Evolutionary conservation across 2,113 vertebrate genomes (phyloP), one percentile per base, ranked within the genome.

Genomic region (Hassar affinis): DNA sequence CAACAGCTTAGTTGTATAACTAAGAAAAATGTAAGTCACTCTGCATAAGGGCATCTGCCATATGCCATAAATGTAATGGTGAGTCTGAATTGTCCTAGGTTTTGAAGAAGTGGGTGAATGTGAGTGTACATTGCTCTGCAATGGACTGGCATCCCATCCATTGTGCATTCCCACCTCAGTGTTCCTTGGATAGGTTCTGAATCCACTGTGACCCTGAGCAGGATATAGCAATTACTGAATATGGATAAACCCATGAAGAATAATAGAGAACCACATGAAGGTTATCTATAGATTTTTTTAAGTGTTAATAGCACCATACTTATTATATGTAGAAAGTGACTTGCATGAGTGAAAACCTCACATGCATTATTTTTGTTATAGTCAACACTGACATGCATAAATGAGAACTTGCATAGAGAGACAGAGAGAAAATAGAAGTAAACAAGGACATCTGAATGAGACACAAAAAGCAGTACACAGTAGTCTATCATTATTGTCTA

Each of bases 381-480:
- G 52, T 57, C 20, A 56, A 17, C 64, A 57, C 47, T 68, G 18
- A n/a, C 47, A 56, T 77, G 18, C n/a, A 74, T 30, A 47, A 47
- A 66, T n/a, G n/a, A 11, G 11, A 49, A 64, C 10, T 51, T 30
- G n/a, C 35, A 54, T 6, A 9, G 17, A 51, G 54, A 52, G 42
- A 52, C 18, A 3, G 45, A 77, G 7, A 54, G 14, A 49, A 54
- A 42, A 27, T 10, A 66, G 11, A 38, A 66, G 59, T 83, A 77
- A 78, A 62, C 74, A 77, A 83, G 61, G 82, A 49, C 82, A 83
- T 57, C 61, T 68, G 82, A 83, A 83, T 15, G 10, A 78, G 49
- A 83, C 45, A 30, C 49, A 56, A 14, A 52, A 83, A 61, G 25
- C 9, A 56, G 35, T 68, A 68, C 30, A 51, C 61, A 45, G 35